Conservation (phyloP, 2,888 invertebrate species). For the Erynnis tages region DNA sequence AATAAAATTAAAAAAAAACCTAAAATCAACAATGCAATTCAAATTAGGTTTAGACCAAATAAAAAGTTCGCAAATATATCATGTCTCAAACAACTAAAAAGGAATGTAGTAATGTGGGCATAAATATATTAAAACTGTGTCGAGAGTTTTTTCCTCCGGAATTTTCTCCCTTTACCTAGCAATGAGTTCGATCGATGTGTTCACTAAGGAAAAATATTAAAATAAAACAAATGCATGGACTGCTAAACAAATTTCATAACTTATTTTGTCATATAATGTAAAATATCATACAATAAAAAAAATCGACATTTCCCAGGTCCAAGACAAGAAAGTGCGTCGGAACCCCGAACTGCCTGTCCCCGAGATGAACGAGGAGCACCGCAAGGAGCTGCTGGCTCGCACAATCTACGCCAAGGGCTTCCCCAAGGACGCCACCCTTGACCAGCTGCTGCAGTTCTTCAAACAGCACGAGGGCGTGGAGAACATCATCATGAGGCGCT, state of each 20-base stretch:
- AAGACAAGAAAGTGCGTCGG: conserved; percentile 87
- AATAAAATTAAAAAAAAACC: too few relatives aligned
- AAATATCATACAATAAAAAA: background rate
- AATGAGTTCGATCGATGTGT: too few relatives aligned
- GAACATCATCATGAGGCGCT: conserved; percentile 84
- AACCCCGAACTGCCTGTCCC: conserved; percentile 89
- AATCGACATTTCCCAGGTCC: conserved; percentile 38
- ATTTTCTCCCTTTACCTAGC: too few relatives aligned
- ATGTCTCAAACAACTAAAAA: too few relatives aligned
- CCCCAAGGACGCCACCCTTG: conserved; percentile 84
- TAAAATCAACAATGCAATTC: too few relatives aligned
- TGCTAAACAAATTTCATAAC: background rate
- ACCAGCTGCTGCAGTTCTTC: conserved; percentile 88
- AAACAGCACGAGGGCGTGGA: conserved; percentile 85
- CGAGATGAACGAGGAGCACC: conserved; percentile 90
- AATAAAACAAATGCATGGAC: too few relatives aligned
- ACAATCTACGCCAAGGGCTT: conserved; percentile 96
- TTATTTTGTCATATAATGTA: background rate
- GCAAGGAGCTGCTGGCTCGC: conserved; percentile 87
- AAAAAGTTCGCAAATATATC: too few relatives aligned
- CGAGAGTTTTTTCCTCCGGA: too few relatives aligned
- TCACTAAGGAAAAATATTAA: too few relatives aligned
- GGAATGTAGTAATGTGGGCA: too few relatives aligned
- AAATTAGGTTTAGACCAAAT: too few relatives aligned
- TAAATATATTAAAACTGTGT: too few relatives aligned